phyloP scores from a whole-genome alignment of 2,797 vertebrate genomes.

The Takifugu rubripes region DNA sequence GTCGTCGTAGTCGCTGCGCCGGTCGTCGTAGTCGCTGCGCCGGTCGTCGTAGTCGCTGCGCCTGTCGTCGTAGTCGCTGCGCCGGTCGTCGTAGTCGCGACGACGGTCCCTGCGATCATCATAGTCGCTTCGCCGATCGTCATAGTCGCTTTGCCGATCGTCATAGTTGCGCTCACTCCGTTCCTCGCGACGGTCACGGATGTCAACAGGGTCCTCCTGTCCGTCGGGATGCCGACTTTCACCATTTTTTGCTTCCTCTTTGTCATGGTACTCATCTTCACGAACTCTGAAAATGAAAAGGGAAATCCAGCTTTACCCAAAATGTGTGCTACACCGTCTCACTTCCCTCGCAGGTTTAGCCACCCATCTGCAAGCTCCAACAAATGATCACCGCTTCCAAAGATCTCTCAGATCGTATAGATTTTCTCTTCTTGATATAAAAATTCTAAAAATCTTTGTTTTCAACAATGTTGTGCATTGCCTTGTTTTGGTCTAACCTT shows the following conservation, averaged over 20 bases:
- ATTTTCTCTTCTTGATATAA: too few relatives aligned
- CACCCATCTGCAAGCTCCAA: too few relatives aligned
- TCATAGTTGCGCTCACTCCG: slow-evolving; percentile 30
- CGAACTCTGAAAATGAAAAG: slow-evolving; percentile 37
- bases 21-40: slow-evolving; percentile 31
- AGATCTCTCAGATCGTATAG: too few relatives aligned
- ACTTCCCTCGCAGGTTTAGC: not conserved
- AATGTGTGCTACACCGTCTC: not conserved
- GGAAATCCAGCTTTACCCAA: not conserved
- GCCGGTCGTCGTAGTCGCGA: slow-evolving; percentile 16
- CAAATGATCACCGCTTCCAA: too few relatives aligned
- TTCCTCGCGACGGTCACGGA: slow-evolving; percentile 19
- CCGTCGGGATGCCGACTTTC: not conserved
- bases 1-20: slow-evolving; percentile 28
- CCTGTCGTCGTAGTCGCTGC: slow-evolving; percentile 20
- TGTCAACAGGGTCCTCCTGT: slow-evolving; percentile 6
- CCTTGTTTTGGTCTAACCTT: too few relatives aligned
- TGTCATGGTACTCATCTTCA: slow-evolving; percentile 35
- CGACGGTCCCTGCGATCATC: slow-evolving; percentile 24
- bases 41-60: not conserved
- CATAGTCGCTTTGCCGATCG: slow-evolving; percentile 34
- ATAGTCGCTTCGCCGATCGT: slow-evolving; percentile 26
- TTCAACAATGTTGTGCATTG: too few relatives aligned
- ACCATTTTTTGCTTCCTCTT: slow-evolving; percentile 16
- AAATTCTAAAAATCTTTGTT: too few relatives aligned